These are phyloP conservation scores for Zaprionus kolodkinae DNA, from an alignment of 1,140 invertebrate species.

Conservation along the genomic window DNA sequence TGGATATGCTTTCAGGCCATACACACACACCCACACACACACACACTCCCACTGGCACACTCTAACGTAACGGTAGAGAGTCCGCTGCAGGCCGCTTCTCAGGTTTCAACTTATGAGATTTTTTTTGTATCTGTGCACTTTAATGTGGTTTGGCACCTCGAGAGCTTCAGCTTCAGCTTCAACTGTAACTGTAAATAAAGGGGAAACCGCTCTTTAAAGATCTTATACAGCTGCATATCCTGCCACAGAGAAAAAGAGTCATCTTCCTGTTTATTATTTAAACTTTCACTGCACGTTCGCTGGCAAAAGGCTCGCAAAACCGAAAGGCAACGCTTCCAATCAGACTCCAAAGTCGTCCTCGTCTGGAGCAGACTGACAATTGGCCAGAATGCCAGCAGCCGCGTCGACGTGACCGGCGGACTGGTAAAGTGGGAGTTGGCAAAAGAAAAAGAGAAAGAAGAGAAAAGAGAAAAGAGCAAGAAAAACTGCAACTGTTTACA, in stretches of 20 bases:
- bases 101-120: slow-evolving; percentile 29
- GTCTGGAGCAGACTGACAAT: slow-evolving; percentile 63
- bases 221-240: neutral
- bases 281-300: slow-evolving; percentile 77
- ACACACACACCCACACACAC: slow-evolving; percentile 48
- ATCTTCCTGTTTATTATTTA: slow-evolving; percentile 67
- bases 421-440: neutral
- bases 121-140: slow-evolving; percentile 30
- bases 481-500: slow-evolving; percentile 78
- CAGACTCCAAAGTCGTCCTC: slow-evolving; percentile 48
- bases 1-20: slow-evolving; percentile 79
- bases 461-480: too few species aligned
- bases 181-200: neutral
- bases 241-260: neutral
- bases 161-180: neutral
- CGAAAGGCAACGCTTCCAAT: slow-evolving; percentile 59
- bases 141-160: slow-evolving; percentile 6
- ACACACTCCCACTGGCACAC: neutral
- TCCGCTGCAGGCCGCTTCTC: slow-evolving; percentile 33
- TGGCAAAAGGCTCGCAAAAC: slow-evolving; percentile 31
- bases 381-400: slow-evolving; percentile 48
- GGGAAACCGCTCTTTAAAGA: neutral
- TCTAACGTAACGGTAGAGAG: slow-evolving; percentile 36
- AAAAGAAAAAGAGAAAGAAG: slow-evolving; percentile 31
- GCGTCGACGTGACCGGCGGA: slow-evolving; percentile 28